phyloP scores from a whole-genome alignment of 2,797 vertebrate species.

The Centropyge bicolor region DNA sequence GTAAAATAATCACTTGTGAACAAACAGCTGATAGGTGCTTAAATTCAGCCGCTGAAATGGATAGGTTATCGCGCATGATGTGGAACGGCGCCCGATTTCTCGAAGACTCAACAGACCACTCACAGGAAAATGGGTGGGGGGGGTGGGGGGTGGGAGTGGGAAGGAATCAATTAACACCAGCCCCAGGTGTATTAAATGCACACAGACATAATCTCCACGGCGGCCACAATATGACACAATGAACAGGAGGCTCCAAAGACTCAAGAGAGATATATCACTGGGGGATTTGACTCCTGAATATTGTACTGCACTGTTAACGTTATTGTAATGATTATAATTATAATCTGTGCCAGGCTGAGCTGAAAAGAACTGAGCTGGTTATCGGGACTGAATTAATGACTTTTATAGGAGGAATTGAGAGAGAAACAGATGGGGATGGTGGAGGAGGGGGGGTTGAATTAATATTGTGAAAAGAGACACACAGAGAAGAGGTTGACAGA shows the following conservation, averaged over 20 bases:
- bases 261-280: conserved; percentile 64
- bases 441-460: conserved; percentile 59
- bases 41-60: conserved; percentile 23
- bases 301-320: conserved; percentile 60
- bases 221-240: conserved; percentile 61
- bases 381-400: conserved; percentile 78
- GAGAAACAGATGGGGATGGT: conserved; percentile 66
- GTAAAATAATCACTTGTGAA: conserved; percentile 9
- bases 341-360: conserved; percentile 66
- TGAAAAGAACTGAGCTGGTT: conserved; percentile 75
- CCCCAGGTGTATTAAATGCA: conserved; percentile 63
- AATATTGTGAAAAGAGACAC: conserved; percentile 64
- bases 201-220: conserved; percentile 57
- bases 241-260: conserved; percentile 51
- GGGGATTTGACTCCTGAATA: conserved; percentile 72
- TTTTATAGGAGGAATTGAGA: conserved; percentile 72
- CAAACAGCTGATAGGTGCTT: conserved; percentile 23
- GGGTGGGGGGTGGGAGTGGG: too few relatives aligned
- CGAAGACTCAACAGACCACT: conserved; percentile 29
- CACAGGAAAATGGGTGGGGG: conserved; percentile 6
- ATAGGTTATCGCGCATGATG: conserved; percentile 12
- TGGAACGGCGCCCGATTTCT: conserved; percentile 10
- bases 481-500: conserved; percentile 44
- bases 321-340: conserved; percentile 78
- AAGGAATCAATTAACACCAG: conserved; percentile 58